These are phyloP conservation scores for Recurvirostra avosetta DNA, from an alignment of 2,113 vertebrate genomes.

Conservation along the genomic window DNA sequence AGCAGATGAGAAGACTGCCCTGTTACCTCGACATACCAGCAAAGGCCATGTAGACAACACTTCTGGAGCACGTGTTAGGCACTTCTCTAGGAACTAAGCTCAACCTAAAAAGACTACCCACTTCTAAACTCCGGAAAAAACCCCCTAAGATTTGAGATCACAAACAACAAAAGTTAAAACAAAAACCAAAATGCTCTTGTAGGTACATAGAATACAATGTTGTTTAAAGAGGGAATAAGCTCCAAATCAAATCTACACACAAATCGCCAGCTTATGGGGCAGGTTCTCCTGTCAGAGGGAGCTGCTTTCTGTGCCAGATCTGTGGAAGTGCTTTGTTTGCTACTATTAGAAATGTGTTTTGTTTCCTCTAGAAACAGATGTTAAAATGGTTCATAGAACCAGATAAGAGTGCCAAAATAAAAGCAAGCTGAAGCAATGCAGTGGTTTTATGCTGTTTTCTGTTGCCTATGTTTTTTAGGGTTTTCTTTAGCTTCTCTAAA, in stretches of 20 bases:
- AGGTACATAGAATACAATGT: not conserved
- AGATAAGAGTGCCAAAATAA: not conserved
- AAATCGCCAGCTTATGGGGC: not conserved
- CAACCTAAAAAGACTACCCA: not conserved
- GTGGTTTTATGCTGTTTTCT: not conserved
- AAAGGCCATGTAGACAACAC: rapidly evolving
- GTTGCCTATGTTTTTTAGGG: not conserved
- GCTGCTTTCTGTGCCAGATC: not conserved
- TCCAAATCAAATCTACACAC: not conserved
- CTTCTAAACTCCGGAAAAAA: not conserved
- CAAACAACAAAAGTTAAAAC: not conserved
- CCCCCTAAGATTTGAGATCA: not conserved
- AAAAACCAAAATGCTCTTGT: not conserved
- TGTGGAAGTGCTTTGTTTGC: not conserved
- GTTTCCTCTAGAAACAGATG: conserved; percentile 6
- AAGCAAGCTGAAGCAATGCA: not conserved
- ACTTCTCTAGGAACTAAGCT: not conserved
- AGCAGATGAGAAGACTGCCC: not conserved
- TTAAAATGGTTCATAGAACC: conserved; percentile 1
- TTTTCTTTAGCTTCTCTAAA: not conserved
- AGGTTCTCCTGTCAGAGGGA: not conserved
- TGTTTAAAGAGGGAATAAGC: not conserved
- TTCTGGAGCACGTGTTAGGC: not conserved
- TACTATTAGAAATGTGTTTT: not conserved
- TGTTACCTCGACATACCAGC: not conserved